phyloP scores from a whole-genome alignment of 2,113 vertebrate genomes.

The Dromiciops gliroides region DNA sequence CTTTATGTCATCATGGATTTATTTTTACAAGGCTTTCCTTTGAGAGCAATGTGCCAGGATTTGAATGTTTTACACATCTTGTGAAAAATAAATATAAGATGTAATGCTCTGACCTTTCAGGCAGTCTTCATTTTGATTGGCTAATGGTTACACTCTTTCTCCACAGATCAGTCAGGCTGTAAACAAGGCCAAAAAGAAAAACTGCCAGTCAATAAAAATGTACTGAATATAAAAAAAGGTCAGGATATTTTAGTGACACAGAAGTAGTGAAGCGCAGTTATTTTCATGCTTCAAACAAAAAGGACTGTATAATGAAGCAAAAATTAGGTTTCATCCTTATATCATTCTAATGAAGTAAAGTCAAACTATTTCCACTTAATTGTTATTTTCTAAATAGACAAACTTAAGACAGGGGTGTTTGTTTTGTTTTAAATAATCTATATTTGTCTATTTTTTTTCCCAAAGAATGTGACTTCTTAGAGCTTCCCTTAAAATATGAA shows the following conservation, averaged over 20 bases:
- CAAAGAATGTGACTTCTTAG: not conserved
- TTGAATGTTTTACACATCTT: constrained; percentile 67
- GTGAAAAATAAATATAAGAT: constrained; percentile 60
- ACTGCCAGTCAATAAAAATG: constrained; percentile 45
- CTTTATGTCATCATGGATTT: constrained; percentile 73
- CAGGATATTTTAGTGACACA: constrained; percentile 61
- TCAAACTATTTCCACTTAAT: constrained; percentile 1
- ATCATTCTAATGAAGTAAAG: constrained; percentile 23
- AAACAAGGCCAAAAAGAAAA: constrained; percentile 56
- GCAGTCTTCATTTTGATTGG: constrained; percentile 71
- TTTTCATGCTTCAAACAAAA: constrained; percentile 53
- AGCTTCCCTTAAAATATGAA: constrained; percentile 7
- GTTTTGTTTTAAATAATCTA: constrained; percentile 23
- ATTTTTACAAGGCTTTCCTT: constrained; percentile 68
- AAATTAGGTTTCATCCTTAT: not conserved
- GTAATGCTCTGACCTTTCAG: constrained; percentile 74
- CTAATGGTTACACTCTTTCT: constrained; percentile 68
- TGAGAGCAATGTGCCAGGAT: constrained; percentile 62
- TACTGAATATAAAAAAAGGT: constrained; percentile 71
- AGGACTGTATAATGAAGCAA: not conserved
- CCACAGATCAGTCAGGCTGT: constrained; percentile 60
- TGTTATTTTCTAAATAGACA: not conserved
- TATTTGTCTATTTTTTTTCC: constrained; percentile 14
- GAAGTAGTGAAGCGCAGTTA: constrained; percentile 56
- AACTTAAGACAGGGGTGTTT: not conserved